These are phyloP conservation scores for Macrostomum lignano DNA, from an alignment of 1,140 invertebrate species.

Conservation along the genomic window DNA sequence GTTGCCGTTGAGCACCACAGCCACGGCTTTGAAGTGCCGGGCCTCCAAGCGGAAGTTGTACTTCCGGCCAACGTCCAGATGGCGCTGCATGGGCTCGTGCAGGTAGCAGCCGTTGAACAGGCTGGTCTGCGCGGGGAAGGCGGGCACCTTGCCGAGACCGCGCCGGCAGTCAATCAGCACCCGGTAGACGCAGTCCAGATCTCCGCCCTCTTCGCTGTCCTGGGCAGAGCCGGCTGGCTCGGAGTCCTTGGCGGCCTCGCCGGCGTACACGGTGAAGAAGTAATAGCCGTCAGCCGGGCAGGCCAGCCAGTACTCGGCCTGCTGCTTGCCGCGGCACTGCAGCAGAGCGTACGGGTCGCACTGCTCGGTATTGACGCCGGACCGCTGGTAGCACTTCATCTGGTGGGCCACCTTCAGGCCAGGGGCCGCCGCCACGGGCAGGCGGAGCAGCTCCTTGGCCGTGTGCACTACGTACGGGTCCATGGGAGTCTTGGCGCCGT, in stretches of 20 bases:
- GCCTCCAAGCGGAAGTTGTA: neutral
- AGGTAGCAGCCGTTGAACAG: conserved; percentile 20
- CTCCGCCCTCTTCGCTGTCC: conserved; percentile 9
- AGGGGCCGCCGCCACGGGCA: neutral
- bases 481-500: conserved; percentile 11
- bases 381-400: conserved; percentile 17
- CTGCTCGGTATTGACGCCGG: conserved; percentile 14
- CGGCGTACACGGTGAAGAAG: conserved; percentile 20
- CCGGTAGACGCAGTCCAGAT: conserved; percentile 17
- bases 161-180: conserved; percentile 18
- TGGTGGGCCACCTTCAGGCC: conserved; percentile 12
- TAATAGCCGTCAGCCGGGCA: conserved; percentile 22
- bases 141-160: conserved; percentile 13
- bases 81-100: conserved; percentile 14
- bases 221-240: conserved; percentile 10
- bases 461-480: conserved; percentile 17
- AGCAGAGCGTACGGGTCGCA: conserved; percentile 21
- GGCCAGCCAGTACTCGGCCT: conserved; percentile 15
- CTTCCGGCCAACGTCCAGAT: neutral
- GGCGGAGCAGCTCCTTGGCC: conserved; percentile 10
- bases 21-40: neutral
- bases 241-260: conserved; percentile 9
- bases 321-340: conserved; percentile 10
- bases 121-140: conserved; percentile 19
- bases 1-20: conserved; percentile 3